These are phyloP conservation scores for Geococcyx californianus DNA, from an alignment of 2,113 vertebrate genomes.

Conservation along the genomic window DNA sequence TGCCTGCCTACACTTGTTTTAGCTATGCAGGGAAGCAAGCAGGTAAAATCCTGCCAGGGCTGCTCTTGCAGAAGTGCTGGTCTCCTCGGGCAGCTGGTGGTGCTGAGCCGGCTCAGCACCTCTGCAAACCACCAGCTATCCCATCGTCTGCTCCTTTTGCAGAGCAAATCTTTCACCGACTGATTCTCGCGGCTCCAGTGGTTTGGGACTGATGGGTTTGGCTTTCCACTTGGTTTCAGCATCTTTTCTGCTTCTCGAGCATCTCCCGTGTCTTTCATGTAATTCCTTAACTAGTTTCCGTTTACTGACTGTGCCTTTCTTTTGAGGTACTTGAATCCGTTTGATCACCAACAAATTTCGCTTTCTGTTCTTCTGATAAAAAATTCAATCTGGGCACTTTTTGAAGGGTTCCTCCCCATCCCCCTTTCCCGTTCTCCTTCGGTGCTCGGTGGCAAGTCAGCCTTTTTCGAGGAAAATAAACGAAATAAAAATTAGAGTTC, in stretches of 20 bases:
- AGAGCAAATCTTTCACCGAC: neutral
- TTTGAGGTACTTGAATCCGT: constrained; percentile 55
- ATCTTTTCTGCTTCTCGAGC: neutral
- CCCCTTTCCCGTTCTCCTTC: neutral
- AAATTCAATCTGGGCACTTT: constrained; percentile 60
- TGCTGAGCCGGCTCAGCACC: neutral
- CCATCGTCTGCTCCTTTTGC: neutral
- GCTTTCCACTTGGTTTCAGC: neutral
- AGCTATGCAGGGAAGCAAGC: neutral
- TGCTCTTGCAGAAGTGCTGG: neutral
- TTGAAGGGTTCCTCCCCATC: constrained; percentile 41
- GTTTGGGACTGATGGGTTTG: neutral
- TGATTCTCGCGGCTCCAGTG: neutral
- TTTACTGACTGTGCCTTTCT: neutral
- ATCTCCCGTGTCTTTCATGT: constrained; percentile 38
- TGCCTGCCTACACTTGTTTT: neutral
- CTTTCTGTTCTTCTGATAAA: constrained; percentile 64
- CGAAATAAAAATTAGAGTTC: constrained; percentile 68
- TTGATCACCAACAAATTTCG: constrained; percentile 72
- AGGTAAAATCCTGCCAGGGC: neutral
- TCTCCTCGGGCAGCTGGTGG: neutral
- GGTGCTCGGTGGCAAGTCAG: neutral
- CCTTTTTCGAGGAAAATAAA: constrained; percentile 61
- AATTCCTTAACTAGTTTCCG: constrained; percentile 54
- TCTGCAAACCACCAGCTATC: neutral